phyloP scores from a whole-genome alignment of 2,797 vertebrate species.

The Hirundo rustica region DNA sequence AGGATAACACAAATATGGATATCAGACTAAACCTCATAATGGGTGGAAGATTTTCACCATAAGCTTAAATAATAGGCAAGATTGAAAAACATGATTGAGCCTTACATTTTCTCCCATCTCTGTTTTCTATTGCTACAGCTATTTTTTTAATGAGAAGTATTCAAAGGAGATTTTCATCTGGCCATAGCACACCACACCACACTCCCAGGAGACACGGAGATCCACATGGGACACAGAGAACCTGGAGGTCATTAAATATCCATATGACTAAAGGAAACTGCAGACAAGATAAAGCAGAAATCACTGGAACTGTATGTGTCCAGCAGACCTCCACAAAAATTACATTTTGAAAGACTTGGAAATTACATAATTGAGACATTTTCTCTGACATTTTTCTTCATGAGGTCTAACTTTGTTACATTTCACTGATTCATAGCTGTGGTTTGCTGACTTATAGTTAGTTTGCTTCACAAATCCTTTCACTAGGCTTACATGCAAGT shows the following conservation, averaged over 20 bases:
- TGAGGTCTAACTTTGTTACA: background rate
- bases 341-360: background rate
- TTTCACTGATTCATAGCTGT: background rate
- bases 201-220: background rate
- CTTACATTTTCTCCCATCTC: background rate
- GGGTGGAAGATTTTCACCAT: background rate
- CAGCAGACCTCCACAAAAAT: background rate
- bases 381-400: background rate
- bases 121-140: background rate
- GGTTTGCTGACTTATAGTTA: background rate
- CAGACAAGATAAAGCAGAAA: background rate
- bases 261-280: background rate
- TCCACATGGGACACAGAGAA: background rate
- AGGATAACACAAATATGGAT: background rate
- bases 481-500: background rate
- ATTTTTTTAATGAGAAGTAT: background rate
- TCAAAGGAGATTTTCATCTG: background rate
- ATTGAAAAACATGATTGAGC: background rate
- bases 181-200: background rate
- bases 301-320: background rate
- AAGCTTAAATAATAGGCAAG: background rate
- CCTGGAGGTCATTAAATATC: background rate
- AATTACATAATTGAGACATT: background rate
- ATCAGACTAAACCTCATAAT: background rate
- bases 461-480: background rate